Evolutionary conservation across 37 sponge, comb jelly and placozoan genomes (phyloP), one percentile per base, ranked within the genome.

Genomic region (Chondrilla cf. caribensis): DNA sequence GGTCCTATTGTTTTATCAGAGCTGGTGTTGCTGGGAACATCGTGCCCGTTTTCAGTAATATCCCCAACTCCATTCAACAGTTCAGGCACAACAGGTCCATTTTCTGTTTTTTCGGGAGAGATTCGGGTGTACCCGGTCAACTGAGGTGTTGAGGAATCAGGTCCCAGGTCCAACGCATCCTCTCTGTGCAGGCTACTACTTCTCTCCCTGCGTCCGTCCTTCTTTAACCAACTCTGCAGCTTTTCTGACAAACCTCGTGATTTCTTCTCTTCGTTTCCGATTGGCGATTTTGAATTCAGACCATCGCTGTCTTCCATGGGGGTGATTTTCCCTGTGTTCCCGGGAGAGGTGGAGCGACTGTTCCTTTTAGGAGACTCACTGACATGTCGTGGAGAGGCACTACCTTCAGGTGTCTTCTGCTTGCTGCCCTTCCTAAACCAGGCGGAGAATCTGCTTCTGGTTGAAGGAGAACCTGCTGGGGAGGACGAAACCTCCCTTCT

Each of bases 351-450:
- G 3, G 44, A 42, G 2, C 22, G 7, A 2, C 3, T 40, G 18
- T 7, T 38, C 44, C 36, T 40, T 43, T 42, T 73, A 2, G 43
- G 43, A 25, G 76, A 73, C 44, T 73, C 43, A 15, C 41, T 37
- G 41, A 0, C 22, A 2, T 24, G 1, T 17, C 24, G 76, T 17
- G 76, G 25, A 17, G 68, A 7, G n/a, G n/a, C n/a, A 6, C 28
- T 32, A 17, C 25, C 25, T 25, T 14, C 41, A 2, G 76, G 6
- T 42, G 76, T 38, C 2, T 42, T 38, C 17, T 40, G 41, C 21
- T 38, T 37, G 42, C 76, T 73, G 2, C 44, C 7, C 15, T 11
- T 73, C 76, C 24, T 73, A 21, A 73, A 73, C 76, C 76, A 73
- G 39, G 76, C 0, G 2, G 19, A 40, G 41, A 43, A 42, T 40